A percentile compares a stretch with the other conserved stretches of the same genome.
These are phyloP conservation scores for Cephalopholis sonnerati DNA, from an alignment of 2,113 vertebrate species.

Conservation along the genomic window DNA sequence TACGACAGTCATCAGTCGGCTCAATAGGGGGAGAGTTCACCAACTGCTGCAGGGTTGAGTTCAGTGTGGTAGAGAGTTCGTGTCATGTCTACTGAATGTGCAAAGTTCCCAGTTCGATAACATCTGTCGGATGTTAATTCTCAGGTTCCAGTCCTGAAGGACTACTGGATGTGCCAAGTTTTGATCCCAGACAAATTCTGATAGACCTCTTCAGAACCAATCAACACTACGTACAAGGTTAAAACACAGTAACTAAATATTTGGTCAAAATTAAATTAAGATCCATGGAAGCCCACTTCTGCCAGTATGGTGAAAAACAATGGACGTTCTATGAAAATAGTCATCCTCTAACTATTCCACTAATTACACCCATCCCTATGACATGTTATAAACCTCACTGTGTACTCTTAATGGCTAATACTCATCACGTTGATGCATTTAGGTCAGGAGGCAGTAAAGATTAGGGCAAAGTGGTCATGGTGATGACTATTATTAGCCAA, in stretches of 20 bases:
- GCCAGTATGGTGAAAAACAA: no score
- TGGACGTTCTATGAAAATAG: no score
- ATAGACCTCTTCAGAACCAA: not conserved
- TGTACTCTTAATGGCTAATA: no score
- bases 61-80: not conserved
- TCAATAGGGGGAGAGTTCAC: not conserved
- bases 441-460: no score
- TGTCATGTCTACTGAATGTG: slow-evolving; percentile 8
- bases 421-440: no score
- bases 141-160: slow-evolving; percentile 36
- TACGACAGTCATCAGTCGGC: slow-evolving; percentile 42
- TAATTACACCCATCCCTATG: no score
- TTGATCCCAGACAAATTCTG: slow-evolving; percentile 10
- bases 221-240: not conserved
- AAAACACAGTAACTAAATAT: not conserved
- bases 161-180: slow-evolving; percentile 41
- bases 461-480: no score
- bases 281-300: no score
- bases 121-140: slow-evolving; percentile 12
- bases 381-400: no score
- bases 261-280: not conserved
- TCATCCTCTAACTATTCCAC: no score
- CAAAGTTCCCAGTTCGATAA: not conserved
- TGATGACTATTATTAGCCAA: no score
- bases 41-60: slow-evolving; percentile 9